Evolutionary conservation across 2,797 vertebrate genomes (phyloP).

Genomic region (Gallinago nigripennis): DNA sequence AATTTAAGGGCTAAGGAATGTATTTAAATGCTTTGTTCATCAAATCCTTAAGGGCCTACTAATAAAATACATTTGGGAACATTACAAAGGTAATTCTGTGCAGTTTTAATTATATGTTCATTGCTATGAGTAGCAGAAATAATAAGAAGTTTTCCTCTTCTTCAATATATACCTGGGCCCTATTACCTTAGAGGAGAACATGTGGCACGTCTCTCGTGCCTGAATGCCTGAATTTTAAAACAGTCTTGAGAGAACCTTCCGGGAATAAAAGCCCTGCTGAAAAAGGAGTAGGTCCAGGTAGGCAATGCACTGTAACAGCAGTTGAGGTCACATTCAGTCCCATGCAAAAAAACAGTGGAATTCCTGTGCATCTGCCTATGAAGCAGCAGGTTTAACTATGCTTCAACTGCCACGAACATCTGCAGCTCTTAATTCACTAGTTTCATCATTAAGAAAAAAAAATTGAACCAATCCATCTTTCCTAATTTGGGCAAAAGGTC

Average conservation of each 20-base stretch:
- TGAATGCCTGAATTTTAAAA: background rate
- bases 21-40: constrained; percentile 60
- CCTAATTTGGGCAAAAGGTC: background rate
- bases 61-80: constrained; percentile 60
- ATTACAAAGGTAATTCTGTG: constrained; percentile 53
- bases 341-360: background rate
- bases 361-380: background rate
- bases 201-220: background rate
- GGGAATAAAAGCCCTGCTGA: background rate
- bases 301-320: background rate
- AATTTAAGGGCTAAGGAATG: constrained; percentile 54
- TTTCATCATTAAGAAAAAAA: background rate
- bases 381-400: background rate
- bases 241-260: background rate
- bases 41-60: constrained; percentile 54
- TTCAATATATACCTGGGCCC: background rate
- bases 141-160: background rate
- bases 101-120: constrained; percentile 63
- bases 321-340: background rate
- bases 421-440: background rate
- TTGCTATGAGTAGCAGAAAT: background rate
- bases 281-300: background rate
- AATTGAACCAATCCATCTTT: background rate
- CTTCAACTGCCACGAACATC: background rate
- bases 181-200: background rate